These are phyloP conservation scores for Bubalus kerabau DNA, from an alignment of 2,113 vertebrate genomes.

Conservation along the genomic window DNA sequence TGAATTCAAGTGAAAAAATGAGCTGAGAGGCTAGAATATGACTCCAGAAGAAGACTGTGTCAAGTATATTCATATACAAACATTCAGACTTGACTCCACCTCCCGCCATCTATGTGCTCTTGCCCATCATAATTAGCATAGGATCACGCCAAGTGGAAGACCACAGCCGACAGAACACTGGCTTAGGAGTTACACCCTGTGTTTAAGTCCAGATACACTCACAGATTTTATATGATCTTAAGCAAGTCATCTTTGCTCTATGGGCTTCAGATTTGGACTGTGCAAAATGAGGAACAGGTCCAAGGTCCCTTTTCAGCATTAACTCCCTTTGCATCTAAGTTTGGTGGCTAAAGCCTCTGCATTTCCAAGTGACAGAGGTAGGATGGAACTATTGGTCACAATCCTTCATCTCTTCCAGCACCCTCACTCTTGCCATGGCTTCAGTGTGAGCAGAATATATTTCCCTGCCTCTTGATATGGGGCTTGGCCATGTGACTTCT, in stretches of 20 bases:
- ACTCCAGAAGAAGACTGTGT: not conserved
- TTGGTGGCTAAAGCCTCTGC: not conserved
- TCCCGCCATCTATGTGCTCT: not conserved
- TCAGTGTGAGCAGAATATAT: not conserved
- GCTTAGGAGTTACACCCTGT: not conserved
- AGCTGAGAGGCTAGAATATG: not conserved
- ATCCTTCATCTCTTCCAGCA: not conserved
- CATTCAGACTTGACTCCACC: not conserved
- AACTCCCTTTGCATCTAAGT: not conserved
- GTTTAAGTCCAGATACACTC: not conserved
- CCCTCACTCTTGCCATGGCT: not conserved
- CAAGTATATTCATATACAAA: not conserved
- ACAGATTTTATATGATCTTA: not conserved
- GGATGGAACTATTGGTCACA: not conserved
- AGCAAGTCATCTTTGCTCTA: not conserved
- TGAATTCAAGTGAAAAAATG: slow-evolving; percentile 27
- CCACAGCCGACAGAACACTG: not conserved
- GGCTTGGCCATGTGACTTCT: not conserved
- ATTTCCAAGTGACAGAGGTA: not conserved
- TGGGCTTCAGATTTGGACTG: not conserved
- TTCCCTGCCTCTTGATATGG: not conserved
- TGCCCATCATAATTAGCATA: not conserved
- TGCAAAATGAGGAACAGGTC: not conserved
- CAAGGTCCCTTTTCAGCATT: not conserved
- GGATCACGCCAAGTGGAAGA: not conserved